Evolutionary conservation across 2,888 invertebrate genomes (phyloP).

Genomic region (Lepidonotus clava): DNA sequence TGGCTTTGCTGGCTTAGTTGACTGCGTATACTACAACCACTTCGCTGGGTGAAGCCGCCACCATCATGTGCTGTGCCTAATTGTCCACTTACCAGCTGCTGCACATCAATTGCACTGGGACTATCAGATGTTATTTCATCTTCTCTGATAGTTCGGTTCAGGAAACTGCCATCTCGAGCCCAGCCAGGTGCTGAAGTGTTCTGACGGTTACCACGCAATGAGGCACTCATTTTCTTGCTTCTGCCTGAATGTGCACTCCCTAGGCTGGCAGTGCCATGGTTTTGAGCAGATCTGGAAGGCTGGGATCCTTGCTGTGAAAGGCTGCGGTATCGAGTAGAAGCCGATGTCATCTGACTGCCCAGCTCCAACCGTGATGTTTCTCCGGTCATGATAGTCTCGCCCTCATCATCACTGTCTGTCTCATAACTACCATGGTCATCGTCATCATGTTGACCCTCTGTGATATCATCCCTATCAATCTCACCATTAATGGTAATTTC

Average conservation of each 20-base stretch:
- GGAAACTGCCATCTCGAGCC: not conserved
- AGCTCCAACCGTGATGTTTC: not conserved
- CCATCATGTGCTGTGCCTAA: not conserved
- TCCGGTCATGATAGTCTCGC: not conserved
- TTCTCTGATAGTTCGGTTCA: not conserved
- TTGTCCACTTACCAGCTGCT: conserved; percentile 12
- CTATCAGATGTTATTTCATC: not conserved
- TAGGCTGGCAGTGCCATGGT: not conserved
- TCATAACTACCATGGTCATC: not conserved
- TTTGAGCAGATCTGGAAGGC: not conserved
- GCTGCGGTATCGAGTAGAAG: not conserved
- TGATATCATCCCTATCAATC: not conserved
- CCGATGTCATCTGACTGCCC: not conserved
- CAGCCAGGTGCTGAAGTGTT: not conserved
- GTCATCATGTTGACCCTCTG: too few relatives aligned
- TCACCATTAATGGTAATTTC: too few relatives aligned
- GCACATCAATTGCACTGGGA: not conserved
- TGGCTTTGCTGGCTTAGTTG: not conserved
- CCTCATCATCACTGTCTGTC: not conserved
- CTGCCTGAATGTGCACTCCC: not conserved
- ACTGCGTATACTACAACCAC: not conserved
- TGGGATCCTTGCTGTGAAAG: not conserved
- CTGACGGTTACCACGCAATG: not conserved
- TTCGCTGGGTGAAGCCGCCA: not conserved
- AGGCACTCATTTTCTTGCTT: not conserved